phyloP scores from a whole-genome alignment of 2,797 vertebrate genomes.

The Micromesistius poutassou region DNA sequence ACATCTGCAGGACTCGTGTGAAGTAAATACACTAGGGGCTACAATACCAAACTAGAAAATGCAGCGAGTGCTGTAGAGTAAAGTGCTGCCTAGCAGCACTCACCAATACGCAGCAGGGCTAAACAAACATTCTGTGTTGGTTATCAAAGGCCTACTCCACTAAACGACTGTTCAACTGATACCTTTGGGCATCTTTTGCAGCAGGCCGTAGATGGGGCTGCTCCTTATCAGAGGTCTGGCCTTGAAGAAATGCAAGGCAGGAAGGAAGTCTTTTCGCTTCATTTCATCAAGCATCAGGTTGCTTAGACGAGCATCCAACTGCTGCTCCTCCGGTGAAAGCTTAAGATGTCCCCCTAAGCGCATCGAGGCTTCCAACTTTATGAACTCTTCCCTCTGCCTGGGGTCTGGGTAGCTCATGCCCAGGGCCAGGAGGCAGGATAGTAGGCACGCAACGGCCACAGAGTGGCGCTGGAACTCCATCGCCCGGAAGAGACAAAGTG shows the following conservation, averaged over 20 bases:
- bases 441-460: conserved; percentile 17
- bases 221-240: conserved; percentile 72
- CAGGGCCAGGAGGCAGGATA: conserved; percentile 32
- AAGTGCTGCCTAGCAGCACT: no score
- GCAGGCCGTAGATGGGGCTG: conserved; percentile 66
- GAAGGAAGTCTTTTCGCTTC: conserved; percentile 69
- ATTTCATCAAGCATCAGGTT: conserved; percentile 76
- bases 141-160: not conserved
- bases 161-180: not conserved
- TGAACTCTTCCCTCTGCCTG: conserved; percentile 59
- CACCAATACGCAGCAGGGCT: not conserved
- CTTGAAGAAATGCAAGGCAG: conserved; percentile 88
- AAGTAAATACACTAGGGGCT: no score
- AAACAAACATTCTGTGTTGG: not conserved
- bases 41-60: no score
- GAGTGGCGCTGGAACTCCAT: conserved; percentile 38
- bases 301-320: conserved; percentile 67
- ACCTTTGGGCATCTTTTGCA: conserved; percentile 77
- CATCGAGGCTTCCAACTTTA: conserved; percentile 62
- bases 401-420: conserved; percentile 63
- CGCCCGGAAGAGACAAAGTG: conserved; percentile 16
- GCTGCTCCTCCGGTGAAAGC: conserved; percentile 64
- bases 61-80: no score
- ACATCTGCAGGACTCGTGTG: no score
- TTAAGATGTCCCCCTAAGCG: conserved; percentile 72